Evolutionary conservation across 2,113 vertebrate species (phyloP), one percentile per base, ranked within the genome.

Genomic region (Sardina pilchardus): DNA sequence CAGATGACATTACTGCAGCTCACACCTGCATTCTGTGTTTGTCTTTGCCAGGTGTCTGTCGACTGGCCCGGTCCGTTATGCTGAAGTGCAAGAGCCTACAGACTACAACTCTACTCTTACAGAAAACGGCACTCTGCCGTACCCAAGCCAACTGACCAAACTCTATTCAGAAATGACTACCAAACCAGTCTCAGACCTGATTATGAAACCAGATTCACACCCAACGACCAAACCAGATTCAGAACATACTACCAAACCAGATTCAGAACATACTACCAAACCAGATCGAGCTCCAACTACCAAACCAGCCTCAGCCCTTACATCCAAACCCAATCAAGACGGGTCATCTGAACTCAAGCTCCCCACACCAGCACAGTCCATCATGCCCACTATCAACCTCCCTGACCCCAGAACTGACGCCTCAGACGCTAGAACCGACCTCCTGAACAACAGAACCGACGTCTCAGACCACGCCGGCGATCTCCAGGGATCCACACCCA

Each of bases 1-100:
- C 21, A 63, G 5, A 63, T 63, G 24, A 63, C 24, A 63, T 63
- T 4, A 4, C 50, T 17, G 50, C 50, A 53, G 50, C 16, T 53
- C 50, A 53, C 50, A 53, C 24, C 3, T n/a, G n/a, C 9, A n/a
- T 67, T 59, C 3, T 59, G 53, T 83, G 4, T 42, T n/a, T 80
- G 8, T 36, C 56, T 47, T 19, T 84, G 42, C 14, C 89, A 95
- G 94, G 93, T 96, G 95, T 86, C 93, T 92, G 86, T 88, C 87
- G 50, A 87, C 81, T 56, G 82, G 93, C 59, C 87, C 94, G 92
- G 78, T 88, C n/a, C 80, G 88, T 10, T 92, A 93, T 6, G 94
- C 95, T 7, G 89, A 89, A 24, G 85, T 96, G 17, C 91, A 91
- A 17, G 84, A 93, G 0, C 87, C 93, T 19, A 88, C 82, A 0